Base-by-base conservation (phyloP, 2,888 invertebrate species). In the Arrhopalites spinosus region DNA sequence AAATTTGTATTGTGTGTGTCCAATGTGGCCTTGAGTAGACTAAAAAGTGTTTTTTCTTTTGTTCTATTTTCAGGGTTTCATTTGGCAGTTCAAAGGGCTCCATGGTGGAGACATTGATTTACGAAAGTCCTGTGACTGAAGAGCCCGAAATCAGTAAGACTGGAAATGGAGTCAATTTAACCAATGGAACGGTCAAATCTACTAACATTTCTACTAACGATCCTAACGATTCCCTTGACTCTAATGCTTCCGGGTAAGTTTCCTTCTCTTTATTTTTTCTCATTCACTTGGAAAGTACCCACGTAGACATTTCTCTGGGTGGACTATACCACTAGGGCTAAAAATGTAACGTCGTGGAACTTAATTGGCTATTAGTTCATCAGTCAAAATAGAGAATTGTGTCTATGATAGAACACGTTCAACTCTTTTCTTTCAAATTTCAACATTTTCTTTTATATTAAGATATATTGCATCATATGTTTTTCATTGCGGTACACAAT, bases 71-170 rank as follows among this genome's bases (percentile, higher is more conserved):
- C 89, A 95, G 95, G 89, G 95, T 95, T 82, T 95, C 95, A 70
- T 95, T 95, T 87, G 95, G 95, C 82, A 95, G 94, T 86, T 94
- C 94, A 83, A 95, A 95, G 86, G 95, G 95, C 81, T 95, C 95
- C 71, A 95, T 95, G 95, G 95, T 95, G 80, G 95, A 95, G 88
- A 95, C 95, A 67, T 88, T 95, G 82, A 93, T 95, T 83, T 95
- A 93, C 87, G 95, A 95, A 88, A 93, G 91, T 84, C 90, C 89
- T 78, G 89, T 93, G 71, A 93, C 93, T 84, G 92, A 93, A 86
- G 93, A 93, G 84, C 91, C 91, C 13, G 91, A 91, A 86, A 88
- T 61, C 25, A 61, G 63, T 30, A 78, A 74, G 63, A 72, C 79
- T 76, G 74, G 76, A 25, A 74, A 70, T 77, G 68, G 30, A 68